These are phyloP conservation scores for Zosterops japonicus DNA, from an alignment of 2,113 vertebrate genomes.

Conservation along the genomic window DNA sequence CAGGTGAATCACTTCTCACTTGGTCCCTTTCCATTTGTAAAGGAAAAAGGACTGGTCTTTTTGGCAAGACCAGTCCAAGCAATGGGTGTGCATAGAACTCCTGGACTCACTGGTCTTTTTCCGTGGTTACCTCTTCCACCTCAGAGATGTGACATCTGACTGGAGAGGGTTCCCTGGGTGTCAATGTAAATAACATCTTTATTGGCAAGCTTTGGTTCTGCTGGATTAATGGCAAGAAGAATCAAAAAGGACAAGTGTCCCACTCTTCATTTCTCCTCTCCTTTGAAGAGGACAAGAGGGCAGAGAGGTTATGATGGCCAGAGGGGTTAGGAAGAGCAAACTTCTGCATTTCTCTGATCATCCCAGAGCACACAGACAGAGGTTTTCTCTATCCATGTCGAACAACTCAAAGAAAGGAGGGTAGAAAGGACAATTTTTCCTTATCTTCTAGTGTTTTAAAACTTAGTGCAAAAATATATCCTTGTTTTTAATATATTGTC, in stretches of 20 bases:
- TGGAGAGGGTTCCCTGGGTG: not conserved
- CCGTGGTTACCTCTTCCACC: not conserved
- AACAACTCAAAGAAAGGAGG: not conserved
- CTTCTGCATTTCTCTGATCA: not conserved
- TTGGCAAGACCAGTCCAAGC: not conserved
- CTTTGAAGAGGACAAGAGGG: not conserved
- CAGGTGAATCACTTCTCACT: not conserved
- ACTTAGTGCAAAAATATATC: not conserved
- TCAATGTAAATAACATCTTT: not conserved
- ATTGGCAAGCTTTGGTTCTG: not conserved
- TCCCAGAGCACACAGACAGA: not conserved
- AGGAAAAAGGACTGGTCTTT: not conserved
- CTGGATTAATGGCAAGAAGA: not conserved
- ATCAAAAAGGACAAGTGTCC: not conserved
- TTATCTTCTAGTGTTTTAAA: not conserved
- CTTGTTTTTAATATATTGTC: not conserved
- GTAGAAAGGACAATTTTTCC: not conserved
- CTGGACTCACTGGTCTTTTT: not conserved
- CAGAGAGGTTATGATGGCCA: not conserved
- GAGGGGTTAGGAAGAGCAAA: not conserved
- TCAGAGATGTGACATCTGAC: accelerated
- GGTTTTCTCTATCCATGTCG: not conserved
- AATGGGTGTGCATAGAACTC: not conserved
- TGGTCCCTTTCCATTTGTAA: not conserved
- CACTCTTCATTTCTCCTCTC: not conserved